Base-by-base conservation (phyloP, 1,140 invertebrate genomes). In the Neodiprion pinetum region DNA sequence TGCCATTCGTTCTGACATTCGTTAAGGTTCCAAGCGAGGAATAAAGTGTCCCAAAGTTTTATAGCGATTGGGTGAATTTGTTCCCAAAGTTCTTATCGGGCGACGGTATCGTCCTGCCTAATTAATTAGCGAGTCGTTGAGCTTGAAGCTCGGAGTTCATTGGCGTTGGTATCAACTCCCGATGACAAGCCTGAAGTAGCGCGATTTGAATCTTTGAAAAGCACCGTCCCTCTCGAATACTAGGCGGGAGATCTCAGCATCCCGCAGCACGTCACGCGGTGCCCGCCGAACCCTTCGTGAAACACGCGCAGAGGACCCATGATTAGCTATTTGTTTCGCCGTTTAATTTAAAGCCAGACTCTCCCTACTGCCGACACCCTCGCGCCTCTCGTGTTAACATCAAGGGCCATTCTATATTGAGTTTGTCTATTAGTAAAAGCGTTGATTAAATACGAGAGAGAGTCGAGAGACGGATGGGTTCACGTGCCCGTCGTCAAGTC, bases 321-420 rank as follows among this genome's bases (percentile, higher is more conserved):
- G 84, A 86, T 86, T 86, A 84, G 85, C 85, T 80, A 85, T 86
- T 86, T 86, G 85, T 85, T 86, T 84, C 82, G 80, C 75, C 82
- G 81, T 84, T 86, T 85, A 85, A 86, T 86, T 85, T 79, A 76
- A 81, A 80, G 75, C 70, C 77, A 74, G 71, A 74, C 72, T 75
- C 77, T 76, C 76, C 74, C 77, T 70, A 61, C 49, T 70, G 71
- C 61, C 40, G 67, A 47, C 23, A 17, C 49, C 49, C 61, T 69
- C 23, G 9, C 40, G 67, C 68, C 75, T n/a, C 48, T 70, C 23
- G 67, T 72, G 48, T 71, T 70, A 75, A 71, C 80, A 81, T 85
- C 81, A 81, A 85, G 82, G 78, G 78, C 53, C 82, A 80, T 82
- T 80, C 82, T 80, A 75, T 81, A 82, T 83, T 79, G 83, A 85